Evolutionary conservation across 2,113 vertebrate genomes (phyloP), one percentile per base, ranked within the genome.

Genomic region (Cygnus atratus): DNA sequence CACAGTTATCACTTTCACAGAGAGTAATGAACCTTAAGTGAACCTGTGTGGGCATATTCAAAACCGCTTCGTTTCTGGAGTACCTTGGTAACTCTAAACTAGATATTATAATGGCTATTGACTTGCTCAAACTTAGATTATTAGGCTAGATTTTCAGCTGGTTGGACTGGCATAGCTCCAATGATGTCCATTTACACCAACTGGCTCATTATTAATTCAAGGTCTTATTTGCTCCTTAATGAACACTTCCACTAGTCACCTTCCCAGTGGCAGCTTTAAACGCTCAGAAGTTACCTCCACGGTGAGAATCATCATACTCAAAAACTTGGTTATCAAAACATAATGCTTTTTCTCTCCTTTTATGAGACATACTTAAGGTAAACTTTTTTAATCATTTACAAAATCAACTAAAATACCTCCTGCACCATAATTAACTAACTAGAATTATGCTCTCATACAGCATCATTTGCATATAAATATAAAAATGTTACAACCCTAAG

Each of bases 151-250:
- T 95, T 96, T 96, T 96, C 91, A 85, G 93, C 37, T 92, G 87
- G 91, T 84, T 96, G 87, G 92, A 87, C 89, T 95, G 91, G 95
- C 91, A 80, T 26, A 63, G 15, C 39, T 95, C 95, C 90, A 96
- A 18, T 2, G 12, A 94, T 63, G 84, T 82, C 59, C 95, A 92
- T 93, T 95, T 96, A 94, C 55, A 96, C 92, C 85, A 94, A 96
- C 83, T 94, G 88, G 81, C 28, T 96, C 91, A 95, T 96, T 94
- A 96, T 94, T 96, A 96, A 97, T 95, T 96, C 95, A 97, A 95
- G 81, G 90, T 93, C 91, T 95, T 93, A 92, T 68, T 96, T 94
- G 85, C 76, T 96, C 83, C 86, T 96, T 90, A 94, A 90, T 93
- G 95, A 97, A 93, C 76, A 84, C 61, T 92, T 94, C 54, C 80